These are phyloP conservation scores for Conistra vaccinii DNA, from an alignment of 2,888 invertebrate species.

Conservation along the genomic window DNA sequence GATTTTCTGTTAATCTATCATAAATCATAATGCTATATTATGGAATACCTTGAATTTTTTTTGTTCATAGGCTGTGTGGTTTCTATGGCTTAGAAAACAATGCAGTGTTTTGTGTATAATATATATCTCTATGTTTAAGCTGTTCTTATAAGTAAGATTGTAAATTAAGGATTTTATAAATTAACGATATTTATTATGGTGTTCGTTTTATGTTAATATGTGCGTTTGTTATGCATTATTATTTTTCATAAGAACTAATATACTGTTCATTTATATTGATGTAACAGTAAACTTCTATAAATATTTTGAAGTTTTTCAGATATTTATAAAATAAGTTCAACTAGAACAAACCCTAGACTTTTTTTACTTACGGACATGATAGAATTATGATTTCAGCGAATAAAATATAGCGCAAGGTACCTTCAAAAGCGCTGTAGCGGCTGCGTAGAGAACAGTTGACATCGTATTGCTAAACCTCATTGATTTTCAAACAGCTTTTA, in stretches of 20 bases:
- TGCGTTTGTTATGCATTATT: too few relatives aligned
- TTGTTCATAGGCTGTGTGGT: background rate
- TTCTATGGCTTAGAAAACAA: background rate
- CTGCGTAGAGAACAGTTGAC: slow-evolving; percentile 63
- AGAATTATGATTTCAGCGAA: background rate
- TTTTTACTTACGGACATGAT: too few relatives aligned
- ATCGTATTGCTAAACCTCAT: slow-evolving; percentile 83
- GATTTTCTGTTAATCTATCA: background rate
- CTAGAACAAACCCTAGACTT: background rate
- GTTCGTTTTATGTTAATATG: background rate
- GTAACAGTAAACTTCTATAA: background rate
- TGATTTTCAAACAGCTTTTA: slow-evolving; percentile 83
- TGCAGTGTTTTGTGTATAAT: background rate
- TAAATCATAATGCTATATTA: too few relatives aligned
- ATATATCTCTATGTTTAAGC: background rate
- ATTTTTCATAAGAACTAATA: too few relatives aligned
- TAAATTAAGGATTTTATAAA: background rate
- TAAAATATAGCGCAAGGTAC: background rate
- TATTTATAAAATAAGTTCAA: background rate
- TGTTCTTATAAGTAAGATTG: background rate
- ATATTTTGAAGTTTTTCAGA: background rate
- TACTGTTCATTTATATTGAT: background rate
- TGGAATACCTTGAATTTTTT: background rate
- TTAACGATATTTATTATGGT: background rate
- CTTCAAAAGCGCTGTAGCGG: slow-evolving; percentile 77